Conservation (phyloP, 2,797 vertebrate species). For the Urocyon cinereoargenteus region DNA sequence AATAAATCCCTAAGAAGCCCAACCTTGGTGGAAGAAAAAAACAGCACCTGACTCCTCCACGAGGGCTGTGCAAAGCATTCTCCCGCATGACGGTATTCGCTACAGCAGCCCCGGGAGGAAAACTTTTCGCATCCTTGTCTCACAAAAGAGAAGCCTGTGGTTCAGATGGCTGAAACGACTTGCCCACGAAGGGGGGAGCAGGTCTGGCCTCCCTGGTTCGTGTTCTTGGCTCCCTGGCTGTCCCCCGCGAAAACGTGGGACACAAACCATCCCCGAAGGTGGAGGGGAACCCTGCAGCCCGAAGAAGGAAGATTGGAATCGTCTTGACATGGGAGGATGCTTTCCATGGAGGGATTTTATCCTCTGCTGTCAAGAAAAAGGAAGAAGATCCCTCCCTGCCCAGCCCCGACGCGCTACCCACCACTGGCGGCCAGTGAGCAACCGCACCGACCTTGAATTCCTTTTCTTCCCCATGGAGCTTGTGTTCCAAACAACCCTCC, state of each 20-base stretch:
- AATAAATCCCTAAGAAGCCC: background rate
- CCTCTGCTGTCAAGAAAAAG: background rate
- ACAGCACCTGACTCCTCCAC: too few species aligned
- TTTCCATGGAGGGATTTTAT: background rate
- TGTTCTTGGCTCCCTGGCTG: background rate
- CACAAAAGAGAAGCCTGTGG: background rate
- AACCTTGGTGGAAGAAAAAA: background rate
- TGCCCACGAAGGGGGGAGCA: background rate
- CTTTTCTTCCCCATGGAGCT: background rate
- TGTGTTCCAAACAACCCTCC: background rate
- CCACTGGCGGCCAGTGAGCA: background rate
- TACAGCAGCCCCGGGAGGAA: background rate
- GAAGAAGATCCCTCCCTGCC: background rate
- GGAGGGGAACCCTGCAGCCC: background rate
- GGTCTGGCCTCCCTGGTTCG: background rate
- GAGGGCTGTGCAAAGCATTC: background rate
- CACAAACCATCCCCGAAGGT: background rate
- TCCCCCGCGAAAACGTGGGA: background rate
- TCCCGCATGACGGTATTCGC: accelerated
- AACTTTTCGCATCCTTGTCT: background rate
- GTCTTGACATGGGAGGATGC: background rate
- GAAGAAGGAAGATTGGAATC: background rate
- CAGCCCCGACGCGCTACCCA: background rate
- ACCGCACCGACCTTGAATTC: too few species aligned
- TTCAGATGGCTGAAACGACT: background rate